A percentile compares a stretch with the other conserved stretches of the same genome.
These are phyloP conservation scores for Oceanodroma leucorhoa DNA, from an alignment of 2,797 vertebrate genomes.

Conservation along the genomic window DNA sequence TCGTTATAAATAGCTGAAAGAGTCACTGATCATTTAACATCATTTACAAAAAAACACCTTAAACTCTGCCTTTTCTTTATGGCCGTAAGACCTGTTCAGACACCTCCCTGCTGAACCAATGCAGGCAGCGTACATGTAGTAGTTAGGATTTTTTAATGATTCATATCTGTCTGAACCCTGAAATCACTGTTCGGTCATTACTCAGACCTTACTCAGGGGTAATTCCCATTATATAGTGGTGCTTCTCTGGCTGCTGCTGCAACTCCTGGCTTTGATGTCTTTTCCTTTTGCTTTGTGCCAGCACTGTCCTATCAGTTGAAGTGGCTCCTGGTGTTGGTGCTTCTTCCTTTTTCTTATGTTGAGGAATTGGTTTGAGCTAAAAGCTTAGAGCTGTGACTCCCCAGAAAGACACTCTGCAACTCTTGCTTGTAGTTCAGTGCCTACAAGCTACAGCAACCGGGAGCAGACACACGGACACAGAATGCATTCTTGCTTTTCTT, in stretches of 20 bases:
- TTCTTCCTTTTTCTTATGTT: neutral
- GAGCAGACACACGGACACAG: fast-evolving
- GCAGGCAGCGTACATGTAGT: neutral
- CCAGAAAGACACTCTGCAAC: neutral
- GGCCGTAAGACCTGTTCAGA: neutral
- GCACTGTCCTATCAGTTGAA: neutral
- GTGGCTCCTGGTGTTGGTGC: neutral
- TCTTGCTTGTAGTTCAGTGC: neutral
- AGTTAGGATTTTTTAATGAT: neutral
- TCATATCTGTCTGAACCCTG: neutral
- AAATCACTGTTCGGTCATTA: neutral
- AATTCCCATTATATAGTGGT: neutral
- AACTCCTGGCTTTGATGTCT: neutral
- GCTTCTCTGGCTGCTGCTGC: neutral
- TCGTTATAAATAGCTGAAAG: neutral
- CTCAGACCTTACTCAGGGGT: neutral
- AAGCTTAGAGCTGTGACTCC: neutral
- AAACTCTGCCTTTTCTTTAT: neutral
- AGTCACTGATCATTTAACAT: neutral
- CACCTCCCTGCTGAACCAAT: neutral
- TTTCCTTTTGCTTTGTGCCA: neutral
- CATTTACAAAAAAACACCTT: neutral
- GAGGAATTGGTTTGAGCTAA: neutral
- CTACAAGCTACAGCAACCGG: neutral
- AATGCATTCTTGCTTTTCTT: neutral